Evolutionary conservation across 2,797 vertebrate genomes (phyloP), one percentile per base, ranked within the genome.

Genomic region (Tolypeutes matacus): DNA sequence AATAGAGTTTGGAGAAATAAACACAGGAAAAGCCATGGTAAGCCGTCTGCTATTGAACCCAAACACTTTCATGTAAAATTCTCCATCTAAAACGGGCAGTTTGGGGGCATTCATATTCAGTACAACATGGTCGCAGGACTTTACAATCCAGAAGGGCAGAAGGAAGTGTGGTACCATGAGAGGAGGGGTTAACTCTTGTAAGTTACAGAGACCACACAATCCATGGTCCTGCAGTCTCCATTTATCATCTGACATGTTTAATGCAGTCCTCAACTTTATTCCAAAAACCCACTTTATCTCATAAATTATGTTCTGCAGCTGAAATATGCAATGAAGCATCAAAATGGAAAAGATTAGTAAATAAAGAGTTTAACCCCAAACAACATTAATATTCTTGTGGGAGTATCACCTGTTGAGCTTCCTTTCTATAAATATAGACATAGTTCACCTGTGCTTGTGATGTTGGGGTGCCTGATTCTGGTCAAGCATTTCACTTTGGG

Each of bases 331-430:
- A 83, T 99, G 98, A 99, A 39, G 39, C 3, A 14, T 99, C 99
- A 93, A 99, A 99, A 98, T 99, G 99, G 98, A 99, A 98, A 97
- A 99, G 98, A 98, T 99, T 99, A 99, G 99, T 39, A 39, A 39
- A 39, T 97, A 29, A 85, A 97, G 69, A 82, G 29, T 72, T 92
- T 70, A 83, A 60, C 20, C 25, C 53, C 31, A 83, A 49, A 78
- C 42, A 73, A 4, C 46, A 82, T 76, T 20, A n/a, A 36, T 11
- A 49, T 76, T 67, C 14, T 77, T 53, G 25, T 39, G 39, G 25
- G 46, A 84, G 8, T 56, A 14, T 86, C 65, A 21, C 11, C 34
- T n/a, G 23, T 34, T 84, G 46, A 51, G 78, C 67, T n/a, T 42
- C 34, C 21, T 29, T n/a, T 80, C 31, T 15, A 62, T n/a, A 36